Evolutionary conservation across 2,888 invertebrate species (phyloP), one percentile per base, ranked within the genome.

Genomic region (Actias luna): DNA sequence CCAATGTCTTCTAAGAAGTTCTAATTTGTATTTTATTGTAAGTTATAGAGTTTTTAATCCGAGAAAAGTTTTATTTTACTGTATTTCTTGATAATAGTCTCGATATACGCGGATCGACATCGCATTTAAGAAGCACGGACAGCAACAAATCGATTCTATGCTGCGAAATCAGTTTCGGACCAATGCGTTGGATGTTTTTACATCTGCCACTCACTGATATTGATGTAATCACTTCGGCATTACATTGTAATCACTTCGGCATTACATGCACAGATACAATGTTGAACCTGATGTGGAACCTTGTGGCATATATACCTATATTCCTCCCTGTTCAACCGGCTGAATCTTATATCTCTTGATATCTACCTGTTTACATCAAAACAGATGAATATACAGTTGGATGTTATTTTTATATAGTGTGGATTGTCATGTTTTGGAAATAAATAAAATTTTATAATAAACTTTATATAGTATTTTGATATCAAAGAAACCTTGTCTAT

Each of bases 101-200:
- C 29, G n/a, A 29, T n/a, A 8, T 8, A 55, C 27, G 55, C 55
- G 55, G n/a, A 55, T 55, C 16, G n/a, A 55, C 55, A 29, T 55
- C 2, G 55, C 55, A 29, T 55, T 55, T 55, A 29, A 55, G 29
- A 55, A 55, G 27, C 55, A 55, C 55, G 29, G 60, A 58, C 62
- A 63, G 64, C 52, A 58, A 55, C 64, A 59, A 63, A 62, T 64
- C 52, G 31, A 67, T 62, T 63, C 39, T 62, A 61, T 59, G 63
- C 64, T 52, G 60, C 63, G 36, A 63, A 63, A 65, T 65, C 61
- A 59, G 63, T 60, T 61, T 58, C 63, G 39, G 61, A 58, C 61
- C 59, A 55, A 27, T 39, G 60, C 35, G 33, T 52, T 33, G 27
- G 25, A 10, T 52, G 59, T 64, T 64, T 64, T 64, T 63, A 27